These are phyloP conservation scores for Campopleginae sp. DNA, from an alignment of 2,888 invertebrate species.

Conservation along the genomic window DNA sequence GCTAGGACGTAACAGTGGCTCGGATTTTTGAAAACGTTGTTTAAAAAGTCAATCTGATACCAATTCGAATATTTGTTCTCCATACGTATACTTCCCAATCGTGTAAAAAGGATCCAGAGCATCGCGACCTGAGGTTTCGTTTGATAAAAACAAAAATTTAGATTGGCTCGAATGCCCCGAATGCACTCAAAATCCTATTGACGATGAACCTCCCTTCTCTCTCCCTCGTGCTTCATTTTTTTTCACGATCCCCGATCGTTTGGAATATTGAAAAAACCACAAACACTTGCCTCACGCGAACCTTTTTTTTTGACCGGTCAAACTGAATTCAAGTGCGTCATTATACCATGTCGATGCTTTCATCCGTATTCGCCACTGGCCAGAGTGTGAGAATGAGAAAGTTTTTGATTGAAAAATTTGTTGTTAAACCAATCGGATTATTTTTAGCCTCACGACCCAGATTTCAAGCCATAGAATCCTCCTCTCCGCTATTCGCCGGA, in stretches of 20 bases:
- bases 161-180: not conserved
- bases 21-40: no score
- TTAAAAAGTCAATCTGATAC: no score
- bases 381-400: constrained; percentile 7
- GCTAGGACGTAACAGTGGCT: no score
- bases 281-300: not conserved
- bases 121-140: not conserved
- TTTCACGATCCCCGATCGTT: not conserved
- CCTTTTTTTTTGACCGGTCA: not conserved
- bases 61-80: not conserved
- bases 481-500: not conserved
- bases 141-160: not conserved
- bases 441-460: constrained; percentile 51
- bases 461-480: constrained; percentile 33
- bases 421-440: constrained; percentile 43
- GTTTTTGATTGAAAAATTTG: constrained; percentile 45
- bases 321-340: constrained; percentile 11
- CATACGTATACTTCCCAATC: not conserved
- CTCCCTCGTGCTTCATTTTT: not conserved
- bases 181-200: not conserved
- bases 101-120: not conserved
- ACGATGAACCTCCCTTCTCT: not conserved
- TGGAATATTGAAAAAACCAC: not conserved
- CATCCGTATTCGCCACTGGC: not conserved
- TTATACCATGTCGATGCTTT: not conserved